These are phyloP conservation scores for Neoarius graeffei DNA, from an alignment of 2,113 vertebrate species.

Conservation along the genomic window DNA sequence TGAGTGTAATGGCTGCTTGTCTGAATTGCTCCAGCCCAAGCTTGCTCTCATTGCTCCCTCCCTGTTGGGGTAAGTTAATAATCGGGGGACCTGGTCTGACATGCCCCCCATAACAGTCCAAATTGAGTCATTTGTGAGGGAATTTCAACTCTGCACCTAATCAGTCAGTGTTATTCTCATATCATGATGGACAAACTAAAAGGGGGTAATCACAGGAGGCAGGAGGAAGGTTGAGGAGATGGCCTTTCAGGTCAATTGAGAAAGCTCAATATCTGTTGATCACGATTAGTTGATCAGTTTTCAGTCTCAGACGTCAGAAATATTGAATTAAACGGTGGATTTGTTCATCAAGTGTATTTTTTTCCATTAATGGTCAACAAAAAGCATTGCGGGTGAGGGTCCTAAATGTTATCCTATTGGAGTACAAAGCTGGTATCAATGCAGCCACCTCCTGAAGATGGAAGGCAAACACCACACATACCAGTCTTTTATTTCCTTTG, in stretches of 20 bases:
- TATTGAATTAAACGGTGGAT: conserved; percentile 20
- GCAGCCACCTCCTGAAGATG: background rate
- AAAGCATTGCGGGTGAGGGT: background rate
- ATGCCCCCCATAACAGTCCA: conserved; percentile 35
- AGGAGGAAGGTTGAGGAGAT: background rate
- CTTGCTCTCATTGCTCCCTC: conserved; percentile 44
- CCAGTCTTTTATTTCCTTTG: background rate
- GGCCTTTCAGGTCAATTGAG: conserved; percentile 35
- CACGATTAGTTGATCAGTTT: conserved; percentile 43
- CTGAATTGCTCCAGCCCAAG: conserved; percentile 32
- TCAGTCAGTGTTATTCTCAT: conserved; percentile 52
- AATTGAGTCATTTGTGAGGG: conserved; percentile 56
- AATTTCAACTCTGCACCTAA: conserved; percentile 47
- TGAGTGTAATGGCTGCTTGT: conserved; percentile 43
- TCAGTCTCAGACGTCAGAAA: conserved; percentile 16
- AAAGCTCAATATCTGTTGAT: conserved; percentile 41
- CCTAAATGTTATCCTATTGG: background rate
- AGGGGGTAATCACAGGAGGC: conserved; percentile 2
- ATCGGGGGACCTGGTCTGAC: conserved; percentile 45
- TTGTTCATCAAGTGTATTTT: conserved; percentile 21
- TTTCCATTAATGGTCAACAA: conserved; percentile 27
- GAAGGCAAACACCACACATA: background rate
- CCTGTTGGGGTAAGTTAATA: conserved; percentile 52
- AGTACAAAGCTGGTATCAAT: background rate
- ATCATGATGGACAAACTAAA: conserved; percentile 31